Evolutionary conservation across 2,797 vertebrate species (phyloP), one percentile per base, ranked within the genome.

Genomic region (Cyclopterus lumpus): DNA sequence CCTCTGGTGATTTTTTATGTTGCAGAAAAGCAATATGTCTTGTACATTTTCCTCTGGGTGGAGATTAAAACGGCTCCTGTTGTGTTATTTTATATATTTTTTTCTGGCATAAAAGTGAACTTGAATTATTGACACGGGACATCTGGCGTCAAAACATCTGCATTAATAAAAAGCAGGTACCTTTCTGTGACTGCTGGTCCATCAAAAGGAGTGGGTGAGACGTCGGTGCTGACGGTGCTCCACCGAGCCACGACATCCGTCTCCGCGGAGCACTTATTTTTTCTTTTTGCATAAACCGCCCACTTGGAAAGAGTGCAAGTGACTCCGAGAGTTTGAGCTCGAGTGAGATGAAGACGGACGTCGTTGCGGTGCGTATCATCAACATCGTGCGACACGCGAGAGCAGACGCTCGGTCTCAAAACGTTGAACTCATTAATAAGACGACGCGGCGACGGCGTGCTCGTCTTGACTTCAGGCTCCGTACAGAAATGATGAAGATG

Each of bases 401-500:
- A 77, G 73, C 85, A 87, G 84, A 84, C 73, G 87, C 81, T 70
- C 53, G 71, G 54, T 71, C 62, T 81, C 73, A n/a, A 10, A 75
- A 73, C 46, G 8, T 80, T 80, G 75, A 83, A 82, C 57, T 65
- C 67, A 81, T 84, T 81, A 75, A 86, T 75, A 60, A 80, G 77
- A 24, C 1, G 70, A 28, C 66, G 68, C 78, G 55, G 58, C 34
- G 75, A 68, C 69, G 38, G 26, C 15, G 54, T 32, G 71, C 64
- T 49, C 8, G 30, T 67, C 28, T n/a, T 54, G 63, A 24, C 26
- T 20, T 9, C 61, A 38, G 60, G 20, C 49, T 69, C 1, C 16
- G 2, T 40, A 51, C 26, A 4, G 20, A 65, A 24, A 3, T 8
- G 7, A 42, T 36, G 8, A 34, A 34, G n/a, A n/a, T 48, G 26